Base-by-base conservation (phyloP, 1,140 invertebrate genomes). In the Eupristina koningsbergeri region DNA sequence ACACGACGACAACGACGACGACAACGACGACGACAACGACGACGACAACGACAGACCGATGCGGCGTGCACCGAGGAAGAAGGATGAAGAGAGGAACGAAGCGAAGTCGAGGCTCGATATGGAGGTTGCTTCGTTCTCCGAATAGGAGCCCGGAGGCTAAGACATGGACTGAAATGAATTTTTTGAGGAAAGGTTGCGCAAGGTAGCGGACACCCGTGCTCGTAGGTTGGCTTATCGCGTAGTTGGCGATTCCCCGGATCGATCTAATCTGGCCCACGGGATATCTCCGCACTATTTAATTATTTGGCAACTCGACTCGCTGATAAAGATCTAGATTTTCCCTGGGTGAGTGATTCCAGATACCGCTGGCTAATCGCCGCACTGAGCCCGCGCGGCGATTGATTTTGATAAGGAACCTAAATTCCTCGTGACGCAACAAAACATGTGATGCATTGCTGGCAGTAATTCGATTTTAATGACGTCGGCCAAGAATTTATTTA, bases 71-170 rank as follows among this genome's bases (percentile, higher is more conserved):
- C n/a, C n/a, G n/a, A n/a, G n/a, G n/a, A n/a, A n/a, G n/a, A n/a
- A n/a, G n/a, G n/a, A n/a, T n/a, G n/a, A 79, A 36, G 76, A 26
- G 34, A 29, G 50, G 8, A 26, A 69, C 34, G 63, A 79, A 79
- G 67, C 47, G 22, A 41, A 69, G 45, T 34, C 34, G 61, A 79
- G 26, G 13, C n/a, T 58, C 31, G 13, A 31, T 31, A 64, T 34
- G 34, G 61, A 26, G 0, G 67, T 34, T 3, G 36, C n/a, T 71
- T 67, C 34, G 1, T 19, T 36, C 34, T 36, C 19, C 5, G 11
- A 39, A 69, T 71, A 71, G 9, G n/a, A 71, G 39, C 39, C 22
- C 22, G n/a, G 41, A 71, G 53, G 3, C 53, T 9, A 58, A 58
- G 9, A 1, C 19, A 41, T 22, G 9, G 13, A 22, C 67, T 34